Conservation (phyloP, 1,140 invertebrate genomes). For the Lepidurus arcticus region DNA sequence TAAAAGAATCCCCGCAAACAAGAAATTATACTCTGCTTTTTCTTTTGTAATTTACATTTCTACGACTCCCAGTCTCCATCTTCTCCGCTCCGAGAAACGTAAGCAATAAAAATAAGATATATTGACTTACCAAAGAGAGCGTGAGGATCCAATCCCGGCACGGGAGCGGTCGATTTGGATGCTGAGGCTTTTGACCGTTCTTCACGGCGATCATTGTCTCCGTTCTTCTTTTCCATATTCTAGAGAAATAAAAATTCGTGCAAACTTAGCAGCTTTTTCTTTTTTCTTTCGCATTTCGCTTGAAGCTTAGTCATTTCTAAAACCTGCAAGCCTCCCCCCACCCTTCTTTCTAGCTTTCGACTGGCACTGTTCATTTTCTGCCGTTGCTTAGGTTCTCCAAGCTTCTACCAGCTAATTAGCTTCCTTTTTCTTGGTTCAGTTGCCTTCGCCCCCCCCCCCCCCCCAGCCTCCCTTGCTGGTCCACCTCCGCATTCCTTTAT, state of each 20-base stretch:
- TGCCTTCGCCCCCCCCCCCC: background rate
- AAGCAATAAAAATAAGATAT: background rate
- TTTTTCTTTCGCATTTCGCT: background rate
- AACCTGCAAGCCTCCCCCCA: background rate
- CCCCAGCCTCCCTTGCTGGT: background rate
- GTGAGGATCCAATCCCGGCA: slow-evolving; percentile 8
- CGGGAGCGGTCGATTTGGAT: slow-evolving; percentile 13
- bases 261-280: background rate
- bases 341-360: background rate
- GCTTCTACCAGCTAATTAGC: background rate
- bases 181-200: slow-evolving; percentile 7
- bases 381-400: background rate
- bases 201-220: slow-evolving; percentile 18
- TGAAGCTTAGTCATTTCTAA: background rate
- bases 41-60: background rate
- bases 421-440: background rate
- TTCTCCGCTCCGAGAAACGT: background rate
- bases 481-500: background rate
- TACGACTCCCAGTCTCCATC: background rate
- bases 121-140: slow-evolving; percentile 21
- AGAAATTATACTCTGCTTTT: background rate
- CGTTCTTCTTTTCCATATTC: slow-evolving; percentile 15
- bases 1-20: background rate
- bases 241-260: background rate
- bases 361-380: background rate